Evolutionary conservation across 2,797 vertebrate genomes (phyloP).

Genomic region (Sciaenops ocellatus): DNA sequence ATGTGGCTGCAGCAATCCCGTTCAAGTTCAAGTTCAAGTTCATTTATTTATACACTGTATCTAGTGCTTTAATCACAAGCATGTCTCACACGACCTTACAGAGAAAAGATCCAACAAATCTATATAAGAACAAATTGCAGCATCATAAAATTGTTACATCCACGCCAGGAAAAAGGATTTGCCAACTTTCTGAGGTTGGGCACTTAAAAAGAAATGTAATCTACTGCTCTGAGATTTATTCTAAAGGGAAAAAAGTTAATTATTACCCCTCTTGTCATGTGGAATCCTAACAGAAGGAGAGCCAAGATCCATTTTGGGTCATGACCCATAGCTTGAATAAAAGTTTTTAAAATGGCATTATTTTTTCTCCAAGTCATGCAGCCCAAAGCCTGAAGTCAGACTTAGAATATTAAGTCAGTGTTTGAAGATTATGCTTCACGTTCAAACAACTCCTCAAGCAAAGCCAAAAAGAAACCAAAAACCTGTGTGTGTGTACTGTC

Average conservation of each 20-base stretch:
- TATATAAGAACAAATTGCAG: neutral
- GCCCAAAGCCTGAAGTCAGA: slow-evolving; percentile 14
- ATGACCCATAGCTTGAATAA: slow-evolving; percentile 25
- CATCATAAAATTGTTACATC: neutral
- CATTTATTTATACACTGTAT: slow-evolving; percentile 37
- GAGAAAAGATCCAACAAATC: slow-evolving; percentile 11
- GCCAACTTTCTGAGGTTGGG: slow-evolving; percentile 21
- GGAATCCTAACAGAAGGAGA: slow-evolving; percentile 40
- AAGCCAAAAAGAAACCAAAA: no score
- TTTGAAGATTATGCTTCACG: no score
- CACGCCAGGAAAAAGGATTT: slow-evolving; percentile 22
- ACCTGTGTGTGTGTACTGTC: no score
- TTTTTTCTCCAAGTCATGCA: slow-evolving; percentile 37
- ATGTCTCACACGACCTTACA: neutral
- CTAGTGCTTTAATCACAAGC: neutral
- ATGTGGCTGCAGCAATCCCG: slow-evolving; percentile 15
- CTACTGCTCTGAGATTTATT: slow-evolving; percentile 31
- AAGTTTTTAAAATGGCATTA: slow-evolving; percentile 1
- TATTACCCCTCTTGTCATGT: slow-evolving; percentile 46
- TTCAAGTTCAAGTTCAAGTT: slow-evolving; percentile 41
- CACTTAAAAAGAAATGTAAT: slow-evolving; percentile 37
- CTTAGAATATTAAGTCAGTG: slow-evolving; percentile 31
- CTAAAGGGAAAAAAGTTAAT: slow-evolving; percentile 4
- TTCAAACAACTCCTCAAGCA: no score
- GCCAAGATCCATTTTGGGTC: slow-evolving; percentile 32